Evolutionary conservation across 2,888 invertebrate genomes (phyloP).

Genomic region (Drosophila demipolita): DNA sequence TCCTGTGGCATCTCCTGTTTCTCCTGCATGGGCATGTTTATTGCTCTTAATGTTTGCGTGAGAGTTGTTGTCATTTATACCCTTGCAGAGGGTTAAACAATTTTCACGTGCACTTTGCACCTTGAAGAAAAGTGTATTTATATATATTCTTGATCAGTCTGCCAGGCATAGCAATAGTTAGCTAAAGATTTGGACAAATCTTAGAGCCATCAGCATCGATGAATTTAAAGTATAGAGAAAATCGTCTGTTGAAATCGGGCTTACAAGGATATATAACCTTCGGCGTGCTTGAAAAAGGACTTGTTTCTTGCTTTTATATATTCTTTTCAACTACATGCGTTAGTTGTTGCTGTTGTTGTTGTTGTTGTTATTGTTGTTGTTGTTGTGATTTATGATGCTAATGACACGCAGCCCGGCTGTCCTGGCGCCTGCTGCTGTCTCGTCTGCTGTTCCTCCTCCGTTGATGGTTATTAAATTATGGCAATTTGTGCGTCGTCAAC

Average conservation of each 20-base stretch:
- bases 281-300: not conserved
- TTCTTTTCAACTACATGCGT: slow-evolving; percentile 29
- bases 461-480: slow-evolving; percentile 82
- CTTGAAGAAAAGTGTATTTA: not conserved
- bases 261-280: not conserved
- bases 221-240: not conserved
- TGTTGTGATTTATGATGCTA: slow-evolving; percentile 83
- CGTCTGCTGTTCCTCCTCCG: slow-evolving; percentile 44
- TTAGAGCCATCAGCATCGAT: not conserved
- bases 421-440: slow-evolving; percentile 34
- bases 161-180: not conserved
- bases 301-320: not conserved
- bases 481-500: slow-evolving; percentile 73
- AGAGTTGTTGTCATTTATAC: slow-evolving; percentile 41
- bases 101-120: not conserved
- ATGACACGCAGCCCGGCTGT: slow-evolving; percentile 74
- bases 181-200: not conserved
- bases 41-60: slow-evolving; percentile 79
- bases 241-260: not conserved
- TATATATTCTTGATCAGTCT: not conserved
- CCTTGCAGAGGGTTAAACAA: not conserved
- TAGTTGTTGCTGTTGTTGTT: slow-evolving; percentile 37
- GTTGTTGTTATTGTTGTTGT: slow-evolving; percentile 28
- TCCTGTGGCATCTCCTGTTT: slow-evolving; percentile 16
- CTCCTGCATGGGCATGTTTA: slow-evolving; percentile 73